Evolutionary conservation across 2,888 invertebrate species (phyloP).

Genomic region (Nipponacmea schrenckii): DNA sequence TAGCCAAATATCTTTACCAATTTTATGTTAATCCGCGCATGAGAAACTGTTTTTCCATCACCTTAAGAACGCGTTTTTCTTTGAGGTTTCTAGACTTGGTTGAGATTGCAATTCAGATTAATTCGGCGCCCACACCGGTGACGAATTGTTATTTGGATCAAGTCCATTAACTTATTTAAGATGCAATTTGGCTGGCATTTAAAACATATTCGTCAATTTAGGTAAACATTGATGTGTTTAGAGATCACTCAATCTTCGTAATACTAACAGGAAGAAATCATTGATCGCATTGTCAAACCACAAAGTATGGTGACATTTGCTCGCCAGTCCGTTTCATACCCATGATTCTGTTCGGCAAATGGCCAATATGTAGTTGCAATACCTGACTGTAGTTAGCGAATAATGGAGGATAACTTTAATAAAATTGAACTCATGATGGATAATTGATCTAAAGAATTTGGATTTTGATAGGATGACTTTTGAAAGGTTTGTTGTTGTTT

Average conservation of each 20-base stretch:
- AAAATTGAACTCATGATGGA: neutral
- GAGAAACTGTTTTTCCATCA: too few relatives aligned
- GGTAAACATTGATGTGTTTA: conserved; percentile 20
- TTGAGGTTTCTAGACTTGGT: too few relatives aligned
- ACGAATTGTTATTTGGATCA: neutral
- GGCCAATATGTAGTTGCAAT: neutral
- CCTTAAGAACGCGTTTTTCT: too few relatives aligned
- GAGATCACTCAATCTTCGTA: conserved; percentile 18
- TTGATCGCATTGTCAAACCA: conserved; percentile 22
- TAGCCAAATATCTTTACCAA: conserved; percentile 6
- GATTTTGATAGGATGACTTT: too few relatives aligned
- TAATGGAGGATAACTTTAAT: neutral
- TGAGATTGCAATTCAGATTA: too few relatives aligned
- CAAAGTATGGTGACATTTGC: conserved; percentile 15
- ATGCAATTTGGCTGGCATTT: neutral
- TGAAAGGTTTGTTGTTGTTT: neutral
- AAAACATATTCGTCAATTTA: conserved; percentile 10
- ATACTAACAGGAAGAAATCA: conserved; percentile 23
- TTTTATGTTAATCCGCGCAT: neutral
- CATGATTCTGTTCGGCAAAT: conserved; percentile 1
- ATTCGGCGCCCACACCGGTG: too few relatives aligned
- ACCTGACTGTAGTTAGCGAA: too few relatives aligned
- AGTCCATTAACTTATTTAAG: conserved; percentile 1
- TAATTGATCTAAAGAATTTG: too few relatives aligned
- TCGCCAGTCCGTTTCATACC: conserved; percentile 3